Percentiles rank a stretch among this genome's conserved stretches.
Evolutionary conservation across 92 coral and sea anemone genomes (phyloP).

Genomic region (Zoanthus gigantus): DNA sequence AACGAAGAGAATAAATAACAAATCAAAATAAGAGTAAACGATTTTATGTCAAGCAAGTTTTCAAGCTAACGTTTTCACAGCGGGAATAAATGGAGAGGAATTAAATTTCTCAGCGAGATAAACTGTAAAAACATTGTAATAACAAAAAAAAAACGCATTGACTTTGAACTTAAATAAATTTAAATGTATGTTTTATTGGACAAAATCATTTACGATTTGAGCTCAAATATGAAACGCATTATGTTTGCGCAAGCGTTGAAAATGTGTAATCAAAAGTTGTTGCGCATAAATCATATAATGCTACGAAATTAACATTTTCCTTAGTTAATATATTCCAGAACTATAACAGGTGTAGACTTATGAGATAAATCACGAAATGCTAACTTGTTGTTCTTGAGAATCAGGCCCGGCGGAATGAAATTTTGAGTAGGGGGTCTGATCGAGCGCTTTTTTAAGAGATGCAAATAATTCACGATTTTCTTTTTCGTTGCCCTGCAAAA

Average conservation of each 20-base stretch:
- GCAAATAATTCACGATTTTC: no score
- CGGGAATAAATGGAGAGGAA: no score
- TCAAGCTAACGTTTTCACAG: no score
- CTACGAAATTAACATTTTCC: background rate
- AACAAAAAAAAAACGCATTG: background rate
- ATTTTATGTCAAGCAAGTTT: no score
- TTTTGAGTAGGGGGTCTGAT: no score
- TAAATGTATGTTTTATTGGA: background rate
- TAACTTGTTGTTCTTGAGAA: background rate
- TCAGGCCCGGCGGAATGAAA: no score
- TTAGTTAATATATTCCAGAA: conserved; percentile 11
- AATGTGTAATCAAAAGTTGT: background rate
- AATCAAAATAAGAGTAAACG: no score
- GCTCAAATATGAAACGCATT: background rate
- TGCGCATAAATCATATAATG: background rate
- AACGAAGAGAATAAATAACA: no score
- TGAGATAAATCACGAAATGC: conserved; percentile 4
- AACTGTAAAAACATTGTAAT: background rate
- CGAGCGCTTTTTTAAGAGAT: no score
- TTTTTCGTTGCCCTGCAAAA: no score
- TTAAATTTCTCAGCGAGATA: background rate
- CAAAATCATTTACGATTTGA: background rate
- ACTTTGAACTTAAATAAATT: background rate
- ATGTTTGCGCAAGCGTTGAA: background rate
- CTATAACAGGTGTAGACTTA: conserved; percentile 31